These are phyloP conservation scores for Dendrolimus punctatus DNA, from an alignment of 1,140 invertebrate genomes.

Conservation along the genomic window DNA sequence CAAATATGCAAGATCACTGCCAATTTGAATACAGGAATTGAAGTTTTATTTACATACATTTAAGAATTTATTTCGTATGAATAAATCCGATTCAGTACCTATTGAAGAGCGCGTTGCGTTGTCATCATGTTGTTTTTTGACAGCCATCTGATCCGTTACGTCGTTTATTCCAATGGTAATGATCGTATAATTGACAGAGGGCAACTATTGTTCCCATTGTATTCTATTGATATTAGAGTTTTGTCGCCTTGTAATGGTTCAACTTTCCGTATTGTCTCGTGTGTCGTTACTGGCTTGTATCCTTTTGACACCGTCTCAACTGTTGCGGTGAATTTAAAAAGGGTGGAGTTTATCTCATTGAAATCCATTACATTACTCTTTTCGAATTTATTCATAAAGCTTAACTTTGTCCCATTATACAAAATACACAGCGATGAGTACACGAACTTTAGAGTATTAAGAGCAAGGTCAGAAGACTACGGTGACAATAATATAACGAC, in stretches of 20 bases:
- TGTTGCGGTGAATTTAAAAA: constrained; percentile 48
- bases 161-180: constrained; percentile 68
- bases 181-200: constrained; percentile 70
- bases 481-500: background rate
- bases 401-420: too few species aligned
- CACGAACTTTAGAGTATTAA: too few species aligned
- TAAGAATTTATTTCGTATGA: constrained; percentile 27
- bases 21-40: constrained; percentile 6
- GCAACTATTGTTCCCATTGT: constrained; percentile 69
- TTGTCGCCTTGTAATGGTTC: constrained; percentile 67
- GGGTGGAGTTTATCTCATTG: constrained; percentile 45
- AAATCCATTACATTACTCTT: constrained; percentile 14
- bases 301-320: constrained; percentile 38
- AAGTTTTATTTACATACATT: constrained; percentile 17
- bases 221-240: constrained; percentile 64
- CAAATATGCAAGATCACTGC: constrained; percentile 41
- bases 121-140: constrained; percentile 51
- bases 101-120: constrained; percentile 19
- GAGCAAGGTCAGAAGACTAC: too few species aligned
- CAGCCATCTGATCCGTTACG: constrained; percentile 57
- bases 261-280: constrained; percentile 55
- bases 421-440: too few species aligned
- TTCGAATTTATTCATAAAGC: too few species aligned
- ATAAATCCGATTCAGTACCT: constrained; percentile 11
- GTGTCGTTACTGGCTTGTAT: constrained; percentile 42